phyloP scores from a whole-genome alignment of 1,140 invertebrate species.

The Parapsyche elsis region DNA sequence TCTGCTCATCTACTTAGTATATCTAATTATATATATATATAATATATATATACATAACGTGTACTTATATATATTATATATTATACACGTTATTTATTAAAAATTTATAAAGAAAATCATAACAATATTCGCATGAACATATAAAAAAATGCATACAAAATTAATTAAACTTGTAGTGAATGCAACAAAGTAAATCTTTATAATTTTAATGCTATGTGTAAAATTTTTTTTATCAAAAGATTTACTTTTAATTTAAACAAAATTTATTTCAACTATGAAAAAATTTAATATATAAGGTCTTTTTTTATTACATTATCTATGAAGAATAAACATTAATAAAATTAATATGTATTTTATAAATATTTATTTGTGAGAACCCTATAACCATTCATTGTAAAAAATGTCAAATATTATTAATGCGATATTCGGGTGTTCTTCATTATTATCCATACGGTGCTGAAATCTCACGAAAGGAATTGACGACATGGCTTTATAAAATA shows the following conservation, averaged over 20 bases:
- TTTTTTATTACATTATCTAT: background rate
- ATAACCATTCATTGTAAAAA: background rate
- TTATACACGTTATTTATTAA: conserved; percentile 3
- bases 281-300: no score
- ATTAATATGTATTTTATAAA: background rate
- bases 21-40: conserved; percentile 10
- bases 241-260: no score
- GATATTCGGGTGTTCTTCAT: background rate
- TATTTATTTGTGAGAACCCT: background rate
- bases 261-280: no score
- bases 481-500: conserved; percentile 22
- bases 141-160: no score
- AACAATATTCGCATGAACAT: background rate
- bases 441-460: background rate
- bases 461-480: conserved; percentile 18
- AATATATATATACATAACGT: no score
- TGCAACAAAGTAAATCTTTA: no score
- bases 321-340: background rate
- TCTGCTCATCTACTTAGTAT: conserved; percentile 52
- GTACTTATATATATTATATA: background rate
- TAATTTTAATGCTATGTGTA: no score
- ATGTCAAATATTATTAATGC: background rate
- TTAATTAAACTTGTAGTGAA: no score
- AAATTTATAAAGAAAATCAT: conserved; percentile 18
- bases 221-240: no score